Base-by-base conservation (phyloP, 1,140 invertebrate genomes). In the Saccostrea glomerata region DNA sequence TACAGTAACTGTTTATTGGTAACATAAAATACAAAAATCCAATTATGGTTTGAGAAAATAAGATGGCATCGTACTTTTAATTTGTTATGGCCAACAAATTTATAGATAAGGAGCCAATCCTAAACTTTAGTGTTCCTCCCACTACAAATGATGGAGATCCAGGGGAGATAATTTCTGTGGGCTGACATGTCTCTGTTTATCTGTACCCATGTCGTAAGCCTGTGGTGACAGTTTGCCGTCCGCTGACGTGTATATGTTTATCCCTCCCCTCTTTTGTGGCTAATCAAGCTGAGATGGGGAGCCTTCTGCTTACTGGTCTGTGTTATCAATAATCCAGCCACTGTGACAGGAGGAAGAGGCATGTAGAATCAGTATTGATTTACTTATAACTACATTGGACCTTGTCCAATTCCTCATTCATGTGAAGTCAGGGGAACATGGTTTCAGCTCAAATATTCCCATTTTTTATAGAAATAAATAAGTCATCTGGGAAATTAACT, bases 301-400 rank as follows among this genome's bases (percentile, higher is more conserved):
- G 25, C 70, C 23, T 30, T 40, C 70, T 77, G 70, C 70, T 77
- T 30, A 77, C 70, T 77, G 70, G 70, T 13, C 25, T 77, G 70
- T 77, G 70, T 77, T 77, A 77, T 77, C 70, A 77, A 77, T 77
- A 77, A 77, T 77, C 70, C 70, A 25, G 9, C 23, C 2, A 77
- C 70, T 40, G 70, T 77, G 70, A 77, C 70, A 77, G 70, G 13
- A 25, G 70, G 30, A 77, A 77, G 70, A 36, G 36, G 70, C 70
- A 77, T 77, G 15, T 25, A 36, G 30, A 77, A 77, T 77, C 30
- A 77, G 13, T 77, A 77, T 77, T 77, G 70, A 77, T 77, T 36
- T 17, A 77, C 25, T 77, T 23, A 36, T 36, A 36, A 77, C 70
- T 30, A 36, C 23, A 77, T 77, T 77, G 70, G 70, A 77, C 70